phyloP scores from a whole-genome alignment of 2,797 vertebrate species.

The Epinephelus awoara region DNA sequence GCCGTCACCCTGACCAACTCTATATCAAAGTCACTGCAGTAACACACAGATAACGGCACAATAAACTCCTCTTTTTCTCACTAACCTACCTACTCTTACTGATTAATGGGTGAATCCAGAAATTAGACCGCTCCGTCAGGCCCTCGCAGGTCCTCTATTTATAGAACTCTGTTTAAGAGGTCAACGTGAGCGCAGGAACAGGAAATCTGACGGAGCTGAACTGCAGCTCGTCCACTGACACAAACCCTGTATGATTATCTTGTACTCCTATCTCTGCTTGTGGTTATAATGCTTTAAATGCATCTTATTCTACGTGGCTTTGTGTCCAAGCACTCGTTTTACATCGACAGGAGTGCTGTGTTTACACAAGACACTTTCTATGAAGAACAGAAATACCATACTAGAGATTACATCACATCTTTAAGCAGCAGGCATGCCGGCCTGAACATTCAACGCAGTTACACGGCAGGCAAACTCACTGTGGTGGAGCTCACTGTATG shows the following conservation, averaged over 20 bases:
- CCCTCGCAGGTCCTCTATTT: slow-evolving; percentile 49
- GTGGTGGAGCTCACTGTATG: no score
- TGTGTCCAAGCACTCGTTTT: background rate
- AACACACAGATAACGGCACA: background rate
- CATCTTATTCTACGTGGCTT: no score
- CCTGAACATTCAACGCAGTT: background rate
- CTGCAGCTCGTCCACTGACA: slow-evolving; percentile 11
- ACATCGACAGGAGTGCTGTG: background rate
- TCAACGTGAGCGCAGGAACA: slow-evolving; percentile 48
- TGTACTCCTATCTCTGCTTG: background rate
- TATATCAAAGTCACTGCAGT: background rate
- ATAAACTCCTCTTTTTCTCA: background rate
- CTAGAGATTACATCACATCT: background rate
- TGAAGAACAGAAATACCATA: background rate
- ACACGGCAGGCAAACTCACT: background rate
- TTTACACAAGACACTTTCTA: background rate
- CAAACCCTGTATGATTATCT: background rate
- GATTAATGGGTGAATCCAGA: slow-evolving; percentile 48
- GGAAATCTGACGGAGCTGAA: slow-evolving; percentile 43
- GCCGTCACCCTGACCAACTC: background rate
- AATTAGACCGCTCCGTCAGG: slow-evolving; percentile 37
- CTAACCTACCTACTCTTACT: slow-evolving; percentile 18
- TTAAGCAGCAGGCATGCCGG: background rate
- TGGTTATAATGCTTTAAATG: background rate
- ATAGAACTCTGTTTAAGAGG: slow-evolving; percentile 59